These are phyloP conservation scores for Mesochorus sp. DNA, from an alignment of 2,888 invertebrate genomes.

Conservation along the genomic window DNA sequence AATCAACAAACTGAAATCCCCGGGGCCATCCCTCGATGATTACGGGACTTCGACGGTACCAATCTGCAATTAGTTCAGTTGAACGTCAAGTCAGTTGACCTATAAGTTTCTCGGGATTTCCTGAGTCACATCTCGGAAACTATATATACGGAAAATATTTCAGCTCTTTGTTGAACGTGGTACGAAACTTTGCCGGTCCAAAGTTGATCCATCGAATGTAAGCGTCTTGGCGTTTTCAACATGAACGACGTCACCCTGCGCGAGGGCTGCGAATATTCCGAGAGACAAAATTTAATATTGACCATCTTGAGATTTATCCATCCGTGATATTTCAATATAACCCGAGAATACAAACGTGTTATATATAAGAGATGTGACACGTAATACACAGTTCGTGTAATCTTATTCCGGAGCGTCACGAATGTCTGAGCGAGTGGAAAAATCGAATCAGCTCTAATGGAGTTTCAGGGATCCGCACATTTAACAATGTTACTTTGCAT, in stretches of 20 bases:
- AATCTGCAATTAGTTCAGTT: no score
- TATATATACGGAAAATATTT: no score
- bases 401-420: conserved; percentile 19
- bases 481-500: conserved; percentile 11
- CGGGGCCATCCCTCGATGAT: no score
- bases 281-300: conserved; percentile 32
- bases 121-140: no score
- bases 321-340: conserved; percentile 36
- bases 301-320: neutral
- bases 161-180: neutral
- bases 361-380: neutral
- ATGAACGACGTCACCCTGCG: neutral
- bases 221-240: neutral
- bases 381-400: neutral
- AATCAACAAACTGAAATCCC: no score
- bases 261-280: conserved; percentile 2
- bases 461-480: conserved; percentile 4
- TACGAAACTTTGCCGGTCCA: neutral
- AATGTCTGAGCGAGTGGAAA: neutral
- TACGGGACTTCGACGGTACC: no score
- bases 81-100: no score
- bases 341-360: neutral
- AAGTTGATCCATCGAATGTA: neutral
- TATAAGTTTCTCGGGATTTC: no score
- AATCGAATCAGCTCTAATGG: conserved; percentile 26